phyloP scores from a whole-genome alignment of 2,797 vertebrate species.

The Danio choprae region DNA sequence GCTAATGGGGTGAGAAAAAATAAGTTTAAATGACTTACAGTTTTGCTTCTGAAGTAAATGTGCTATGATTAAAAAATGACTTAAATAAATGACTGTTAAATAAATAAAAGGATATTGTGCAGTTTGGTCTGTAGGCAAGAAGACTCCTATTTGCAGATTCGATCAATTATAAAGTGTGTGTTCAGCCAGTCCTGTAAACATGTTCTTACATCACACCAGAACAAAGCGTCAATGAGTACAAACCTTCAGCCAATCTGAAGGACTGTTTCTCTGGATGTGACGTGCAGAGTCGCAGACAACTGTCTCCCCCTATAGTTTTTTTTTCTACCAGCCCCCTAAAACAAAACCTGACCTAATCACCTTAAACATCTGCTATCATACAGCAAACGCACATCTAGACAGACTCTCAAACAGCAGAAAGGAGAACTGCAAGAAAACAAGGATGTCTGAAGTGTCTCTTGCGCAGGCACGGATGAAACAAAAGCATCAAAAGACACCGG shows the following conservation, averaged over 20 bases:
- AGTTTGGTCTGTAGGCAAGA: not conserved
- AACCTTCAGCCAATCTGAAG: conserved; percentile 2
- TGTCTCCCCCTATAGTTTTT: not conserved
- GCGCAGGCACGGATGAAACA: conserved; percentile 31
- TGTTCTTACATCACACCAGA: conserved; percentile 31
- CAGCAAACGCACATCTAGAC: conserved; percentile 4
- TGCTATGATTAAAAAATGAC: not conserved
- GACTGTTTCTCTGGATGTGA: not conserved
- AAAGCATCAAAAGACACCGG: conserved; percentile 38
- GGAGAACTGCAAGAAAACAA: conserved; percentile 26
- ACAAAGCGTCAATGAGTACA: conserved; percentile 33
- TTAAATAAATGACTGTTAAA: not conserved
- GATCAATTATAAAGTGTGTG: conserved; percentile 36
- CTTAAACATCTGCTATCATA: not conserved
- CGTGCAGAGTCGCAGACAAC: not conserved
- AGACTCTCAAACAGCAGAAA: conserved; percentile 26
- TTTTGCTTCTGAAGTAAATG: not conserved
- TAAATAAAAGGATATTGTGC: not conserved
- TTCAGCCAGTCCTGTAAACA: conserved; percentile 34
- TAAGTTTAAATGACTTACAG: too few species aligned
- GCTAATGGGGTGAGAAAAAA: not conserved
- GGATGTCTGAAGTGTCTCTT: not conserved
- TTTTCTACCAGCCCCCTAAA: not conserved
- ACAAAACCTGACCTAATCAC: conserved; percentile 2
- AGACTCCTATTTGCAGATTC: conserved; percentile 35